Base-by-base conservation (phyloP, 2,797 vertebrate species). In the Helostoma temminkii region DNA sequence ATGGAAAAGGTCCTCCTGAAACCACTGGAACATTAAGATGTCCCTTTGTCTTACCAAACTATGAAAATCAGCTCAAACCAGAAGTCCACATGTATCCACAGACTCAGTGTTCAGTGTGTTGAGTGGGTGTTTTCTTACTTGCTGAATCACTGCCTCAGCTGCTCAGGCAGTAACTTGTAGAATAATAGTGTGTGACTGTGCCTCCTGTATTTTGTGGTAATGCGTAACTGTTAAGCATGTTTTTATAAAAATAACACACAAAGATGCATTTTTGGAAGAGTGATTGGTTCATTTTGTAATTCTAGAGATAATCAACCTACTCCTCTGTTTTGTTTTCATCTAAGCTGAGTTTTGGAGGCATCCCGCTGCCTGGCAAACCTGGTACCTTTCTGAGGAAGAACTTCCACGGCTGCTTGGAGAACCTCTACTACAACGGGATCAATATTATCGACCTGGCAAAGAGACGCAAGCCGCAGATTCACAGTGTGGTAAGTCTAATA, bases 391-490 rank as follows among this genome's bases (percentile, higher is more conserved):
- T 98, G 84, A 95, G 96, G 91, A 97, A 96, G 89, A 99, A 98
- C 84, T 99, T 99, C 89, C 95, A 96, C 0, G 98, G 98, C 48
- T 99, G 98, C 86, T 93, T 99, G 57, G 98, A 99, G 86, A 99
- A 99, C 80, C 96, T 99, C 50, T 98, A 98, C 88, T 99, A 99
- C 91, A 99, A 99, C 0, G 97, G 96, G 50, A 95, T 97, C 76
- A 98, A 99, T 72, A 91, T 99, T 82, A 97, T 99, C 62, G 98
- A 99, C 89, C 92, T 99, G 74, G 98, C 97, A 15, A 98, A 99
- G 88, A 93, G 98, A 72, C 93, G 96, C 76, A 99, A 99, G 87
- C 98, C 96, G 46, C 98, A 99, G 92, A 99, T 99, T 82, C 96
- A 98, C 91, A 96, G 94, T 1, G 97, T 98, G 97, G 98, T 99